Evolutionary conservation across 2,888 invertebrate genomes (phyloP).

Genomic region (Conops quadrifasciatus): DNA sequence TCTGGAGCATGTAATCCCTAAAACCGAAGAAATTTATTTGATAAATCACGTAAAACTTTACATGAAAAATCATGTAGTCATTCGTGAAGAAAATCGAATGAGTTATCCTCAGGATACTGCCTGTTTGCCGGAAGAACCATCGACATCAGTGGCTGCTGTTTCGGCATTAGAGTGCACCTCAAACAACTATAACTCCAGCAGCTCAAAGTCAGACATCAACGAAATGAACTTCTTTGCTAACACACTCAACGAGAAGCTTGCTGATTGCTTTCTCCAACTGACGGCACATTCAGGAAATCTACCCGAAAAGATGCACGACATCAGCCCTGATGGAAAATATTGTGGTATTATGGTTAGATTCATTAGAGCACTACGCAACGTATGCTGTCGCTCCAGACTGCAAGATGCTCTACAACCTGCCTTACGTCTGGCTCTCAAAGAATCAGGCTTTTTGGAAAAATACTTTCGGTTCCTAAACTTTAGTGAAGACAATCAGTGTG

Average conservation of each 20-base stretch:
- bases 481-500: constrained; percentile 19
- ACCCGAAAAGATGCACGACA: constrained; percentile 14
- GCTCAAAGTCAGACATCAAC: constrained; percentile 40
- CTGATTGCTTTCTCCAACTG: constrained; percentile 56
- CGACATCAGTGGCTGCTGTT: constrained; percentile 52
- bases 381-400: constrained; percentile 57
- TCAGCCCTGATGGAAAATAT: constrained; percentile 48
- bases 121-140: constrained; percentile 51
- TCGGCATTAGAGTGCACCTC: constrained; percentile 32
- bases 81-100: constrained; percentile 37
- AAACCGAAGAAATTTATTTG: constrained; percentile 66
- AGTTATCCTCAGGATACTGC: constrained; percentile 37
- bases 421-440: constrained; percentile 56
- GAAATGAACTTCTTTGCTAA: constrained; percentile 65
- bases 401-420: constrained; percentile 59
- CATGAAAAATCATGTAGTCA: constrained; percentile 60
- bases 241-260: constrained; percentile 62
- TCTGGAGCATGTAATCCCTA: constrained; percentile 64
- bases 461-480: constrained; percentile 52
- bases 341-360: constrained; percentile 58
- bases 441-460: constrained; percentile 61
- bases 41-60: constrained; percentile 66
- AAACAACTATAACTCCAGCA: constrained; percentile 36
- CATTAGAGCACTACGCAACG: constrained; percentile 58
- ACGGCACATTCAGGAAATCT: constrained; percentile 45